Base-by-base conservation (phyloP, 2,797 vertebrate species). In the Typhlichthys subterraneus region DNA sequence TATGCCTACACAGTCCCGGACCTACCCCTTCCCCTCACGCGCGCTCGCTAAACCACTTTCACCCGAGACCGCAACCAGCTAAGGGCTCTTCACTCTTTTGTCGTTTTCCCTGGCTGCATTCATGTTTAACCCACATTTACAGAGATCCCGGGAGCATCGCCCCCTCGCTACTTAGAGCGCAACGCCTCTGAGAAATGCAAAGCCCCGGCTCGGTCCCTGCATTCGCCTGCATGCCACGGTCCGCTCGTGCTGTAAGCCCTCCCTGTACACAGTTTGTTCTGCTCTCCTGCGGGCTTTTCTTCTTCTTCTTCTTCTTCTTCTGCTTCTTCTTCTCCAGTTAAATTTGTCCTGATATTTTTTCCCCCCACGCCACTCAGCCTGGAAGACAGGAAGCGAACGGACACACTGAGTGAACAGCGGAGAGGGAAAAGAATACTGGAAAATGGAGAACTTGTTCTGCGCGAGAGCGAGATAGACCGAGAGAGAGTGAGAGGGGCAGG, bases 21-120 rank as follows among this genome's bases (percentile, higher is more conserved):
- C 87, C 81, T 76, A 87, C 86, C 88, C 82, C 81, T 87, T 87
- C 83, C 67, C 69, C 79, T 88, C 86, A 86, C 70, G 79, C 84
- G 72, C 69, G 75, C 79, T 82, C 82, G 77, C 86, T 85, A 79
- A 23, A 82, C 76, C 78, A 87, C 88, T 89, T 82, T 85, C 81
- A 78, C 76, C 83, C 81, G 82, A 87, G 79, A 81, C 79, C 61
- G 76, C 86, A 85, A 57, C 76, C n/a, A 73, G 81, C 78, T 83
- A 17, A 10, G 31, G 15, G 61, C 61, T 59, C 48, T 12, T 45
- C 7, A 57, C 45, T 81, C 76, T 72, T 51, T 46, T 51, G 49
- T 74, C 59, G 63, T 73, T 77, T 80, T 83, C 73, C 69, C 71
- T 75, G 62, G 12, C 73, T 67, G 59, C 70, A 60, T 76, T 73